Percentiles rank a stretch among this genome's conserved stretches.
Evolutionary conservation across 2,888 invertebrate species (phyloP).

Genomic region (Drosophila aldrichi): DNA sequence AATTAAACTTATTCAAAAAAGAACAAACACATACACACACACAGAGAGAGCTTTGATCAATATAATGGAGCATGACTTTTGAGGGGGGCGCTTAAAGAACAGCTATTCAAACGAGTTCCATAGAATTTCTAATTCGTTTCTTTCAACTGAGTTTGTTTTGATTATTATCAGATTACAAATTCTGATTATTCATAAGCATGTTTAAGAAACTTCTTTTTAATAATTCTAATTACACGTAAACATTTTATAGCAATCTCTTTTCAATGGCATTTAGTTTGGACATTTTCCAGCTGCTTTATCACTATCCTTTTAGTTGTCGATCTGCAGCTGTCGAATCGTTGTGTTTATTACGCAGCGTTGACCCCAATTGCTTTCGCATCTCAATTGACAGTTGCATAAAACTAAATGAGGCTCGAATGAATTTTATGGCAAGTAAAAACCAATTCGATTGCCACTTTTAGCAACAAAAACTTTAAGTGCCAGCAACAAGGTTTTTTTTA

Average conservation of each 20-base stretch:
- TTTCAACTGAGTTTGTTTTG: background rate
- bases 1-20: conserved; percentile 37
- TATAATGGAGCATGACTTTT: background rate
- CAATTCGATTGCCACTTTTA: conserved; percentile 25
- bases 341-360: conserved; percentile 8
- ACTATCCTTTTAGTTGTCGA: background rate
- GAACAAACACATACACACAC: background rate
- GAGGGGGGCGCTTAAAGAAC: background rate
- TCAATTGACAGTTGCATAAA: conserved; percentile 18
- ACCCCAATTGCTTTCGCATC: conserved; percentile 13
- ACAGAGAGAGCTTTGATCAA: background rate
- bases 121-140: background rate
- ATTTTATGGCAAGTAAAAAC: conserved; percentile 19
- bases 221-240: background rate
- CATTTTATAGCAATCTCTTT: background rate
- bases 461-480: conserved; percentile 23
- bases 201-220: background rate
- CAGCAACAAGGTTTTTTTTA: conserved; percentile 18
- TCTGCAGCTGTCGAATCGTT: background rate
- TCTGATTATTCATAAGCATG: background rate
- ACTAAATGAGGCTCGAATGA: conserved; percentile 23
- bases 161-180: conserved; percentile 3
- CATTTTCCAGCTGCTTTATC: background rate
- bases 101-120: conserved; percentile 15
- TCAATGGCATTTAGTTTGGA: background rate